phyloP scores from a whole-genome alignment of 2,797 vertebrate genomes.

The Onychomys arenicola region DNA sequence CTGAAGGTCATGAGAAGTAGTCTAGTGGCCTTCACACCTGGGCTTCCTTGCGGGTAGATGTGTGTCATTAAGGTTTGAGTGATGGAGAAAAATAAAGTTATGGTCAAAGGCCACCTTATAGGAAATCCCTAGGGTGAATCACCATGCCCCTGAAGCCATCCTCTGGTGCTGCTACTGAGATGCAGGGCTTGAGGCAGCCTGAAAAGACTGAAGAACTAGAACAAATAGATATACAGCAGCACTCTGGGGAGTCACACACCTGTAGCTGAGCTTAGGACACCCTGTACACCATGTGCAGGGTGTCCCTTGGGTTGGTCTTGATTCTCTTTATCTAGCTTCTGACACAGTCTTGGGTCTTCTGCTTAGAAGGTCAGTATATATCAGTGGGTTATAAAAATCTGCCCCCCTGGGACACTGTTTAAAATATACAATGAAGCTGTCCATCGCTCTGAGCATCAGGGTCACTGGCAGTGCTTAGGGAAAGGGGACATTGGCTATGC shows the following conservation, averaged over 20 bases:
- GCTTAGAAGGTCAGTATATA: constrained; percentile 8
- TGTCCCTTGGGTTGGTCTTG: neutral
- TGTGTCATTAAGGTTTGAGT: neutral
- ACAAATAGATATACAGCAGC: neutral
- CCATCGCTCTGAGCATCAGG: neutral
- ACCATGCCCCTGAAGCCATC: neutral
- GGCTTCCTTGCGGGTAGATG: neutral
- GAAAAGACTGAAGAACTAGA: neutral
- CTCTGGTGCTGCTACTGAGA: neutral
- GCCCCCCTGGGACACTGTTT: neutral
- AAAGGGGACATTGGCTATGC: neutral
- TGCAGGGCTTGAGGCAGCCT: neutral
- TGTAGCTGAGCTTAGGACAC: neutral
- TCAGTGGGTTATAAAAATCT: neutral
- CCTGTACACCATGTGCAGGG: too few species aligned
- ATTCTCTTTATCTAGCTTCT: neutral
- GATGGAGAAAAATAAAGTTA: neutral
- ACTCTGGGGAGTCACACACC: neutral
- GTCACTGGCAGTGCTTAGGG: neutral
- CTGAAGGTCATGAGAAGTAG: neutral
- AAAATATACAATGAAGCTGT: neutral
- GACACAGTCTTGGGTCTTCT: neutral
- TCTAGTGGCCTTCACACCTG: neutral
- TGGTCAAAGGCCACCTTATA: neutral
- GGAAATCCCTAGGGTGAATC: constrained; percentile 17